Conservation (phyloP, 1,140 invertebrate species). For the Drosophila obscura region DNA sequence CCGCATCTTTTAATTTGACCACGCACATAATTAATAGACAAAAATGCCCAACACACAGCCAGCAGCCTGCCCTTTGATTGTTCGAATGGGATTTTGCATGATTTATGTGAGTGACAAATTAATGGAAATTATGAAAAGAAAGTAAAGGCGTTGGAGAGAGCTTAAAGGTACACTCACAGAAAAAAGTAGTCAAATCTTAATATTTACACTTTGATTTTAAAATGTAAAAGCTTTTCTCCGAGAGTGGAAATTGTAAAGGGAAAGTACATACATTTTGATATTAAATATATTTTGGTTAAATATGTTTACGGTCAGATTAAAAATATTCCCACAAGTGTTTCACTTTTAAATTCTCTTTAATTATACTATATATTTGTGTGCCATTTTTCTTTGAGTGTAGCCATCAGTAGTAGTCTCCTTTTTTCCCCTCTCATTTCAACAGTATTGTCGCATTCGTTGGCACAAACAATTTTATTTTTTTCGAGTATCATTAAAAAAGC, state of each 20-base stretch:
- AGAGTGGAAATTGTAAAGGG: no score
- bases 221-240: no score
- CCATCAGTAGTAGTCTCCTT: background rate
- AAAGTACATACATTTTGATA: no score
- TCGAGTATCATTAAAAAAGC: slow-evolving; percentile 66
- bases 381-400: background rate
- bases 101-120: slow-evolving; percentile 49
- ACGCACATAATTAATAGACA: slow-evolving; percentile 72
- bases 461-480: slow-evolving; percentile 46
- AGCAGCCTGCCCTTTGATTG: background rate
- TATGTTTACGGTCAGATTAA: no score
- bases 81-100: slow-evolving; percentile 43
- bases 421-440: background rate
- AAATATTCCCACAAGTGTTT: no score
- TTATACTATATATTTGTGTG: no score
- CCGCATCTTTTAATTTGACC: slow-evolving; percentile 68
- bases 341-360: no score
- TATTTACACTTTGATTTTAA: no score
- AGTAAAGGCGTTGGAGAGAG: background rate
- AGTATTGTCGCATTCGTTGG: slow-evolving; percentile 42
- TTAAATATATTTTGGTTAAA: no score
- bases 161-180: no score
- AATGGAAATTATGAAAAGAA: slow-evolving; percentile 13
- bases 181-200: no score
- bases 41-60: slow-evolving; percentile 6